phyloP scores from a whole-genome alignment of 2,888 invertebrate species.

The Gymnoscelis rufifasciata region DNA sequence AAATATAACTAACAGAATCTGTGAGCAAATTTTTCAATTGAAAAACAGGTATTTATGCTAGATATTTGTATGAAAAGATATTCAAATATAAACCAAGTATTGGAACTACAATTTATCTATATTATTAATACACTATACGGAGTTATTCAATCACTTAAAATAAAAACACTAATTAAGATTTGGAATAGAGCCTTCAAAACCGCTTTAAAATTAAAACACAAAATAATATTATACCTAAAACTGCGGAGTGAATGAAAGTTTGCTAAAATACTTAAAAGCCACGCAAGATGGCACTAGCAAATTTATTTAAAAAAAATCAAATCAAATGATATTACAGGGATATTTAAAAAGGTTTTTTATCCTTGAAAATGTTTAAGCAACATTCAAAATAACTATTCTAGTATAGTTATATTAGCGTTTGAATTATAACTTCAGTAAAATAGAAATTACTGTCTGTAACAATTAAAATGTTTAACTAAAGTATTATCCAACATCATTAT shows the following conservation, averaged over 20 bases:
- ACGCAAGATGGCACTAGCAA: not conserved
- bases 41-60: too few relatives aligned
- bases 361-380: too few relatives aligned
- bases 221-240: too few relatives aligned
- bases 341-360: not conserved
- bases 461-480: too few relatives aligned
- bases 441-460: too few relatives aligned
- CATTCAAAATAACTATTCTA: too few relatives aligned
- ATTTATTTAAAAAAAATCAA: not conserved
- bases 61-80: not conserved
- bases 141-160: slow-evolving; percentile 14
- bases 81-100: slow-evolving; percentile 4
- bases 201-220: too few relatives aligned
- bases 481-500: not conserved
- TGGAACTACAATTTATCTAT: slow-evolving; percentile 17
- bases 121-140: not conserved
- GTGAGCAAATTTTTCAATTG: too few relatives aligned
- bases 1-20: not conserved
- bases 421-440: too few relatives aligned
- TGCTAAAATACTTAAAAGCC: not conserved
- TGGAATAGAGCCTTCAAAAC: not conserved
- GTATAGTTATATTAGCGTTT: too few relatives aligned
- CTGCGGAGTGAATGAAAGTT: too few relatives aligned
- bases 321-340: not conserved
- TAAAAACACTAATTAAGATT: not conserved